Conservation (phyloP, 2,797 vertebrate species). For the Eulemur albifrons region DNA sequence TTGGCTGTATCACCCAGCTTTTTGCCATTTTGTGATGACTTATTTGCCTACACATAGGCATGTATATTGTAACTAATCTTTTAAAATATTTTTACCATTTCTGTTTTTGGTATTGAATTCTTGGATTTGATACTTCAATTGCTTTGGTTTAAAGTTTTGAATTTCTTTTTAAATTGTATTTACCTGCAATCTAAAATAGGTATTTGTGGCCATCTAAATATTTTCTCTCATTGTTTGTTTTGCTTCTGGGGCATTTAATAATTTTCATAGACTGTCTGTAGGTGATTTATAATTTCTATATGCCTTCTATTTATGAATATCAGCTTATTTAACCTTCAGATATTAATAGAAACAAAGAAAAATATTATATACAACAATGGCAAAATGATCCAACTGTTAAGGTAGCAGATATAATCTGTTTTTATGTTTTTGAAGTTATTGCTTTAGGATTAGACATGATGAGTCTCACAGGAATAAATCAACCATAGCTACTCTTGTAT, state of each 20-base stretch:
- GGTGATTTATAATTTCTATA: background rate
- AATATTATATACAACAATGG: background rate
- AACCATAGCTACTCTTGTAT: background rate
- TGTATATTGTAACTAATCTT: background rate
- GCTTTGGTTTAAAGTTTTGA: background rate
- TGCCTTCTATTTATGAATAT: background rate
- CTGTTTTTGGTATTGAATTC: background rate
- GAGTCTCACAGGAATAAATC: background rate
- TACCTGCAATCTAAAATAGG: background rate
- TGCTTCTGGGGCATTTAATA: background rate
- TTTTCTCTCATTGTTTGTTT: background rate
- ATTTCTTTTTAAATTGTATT: background rate
- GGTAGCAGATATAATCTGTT: background rate
- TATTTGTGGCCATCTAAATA: background rate
- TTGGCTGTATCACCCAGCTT: background rate
- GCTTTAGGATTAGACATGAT: background rate
- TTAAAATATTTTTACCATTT: background rate
- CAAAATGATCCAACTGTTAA: background rate
- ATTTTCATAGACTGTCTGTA: background rate
- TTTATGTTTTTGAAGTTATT: background rate
- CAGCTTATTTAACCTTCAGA: background rate
- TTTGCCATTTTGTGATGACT: background rate
- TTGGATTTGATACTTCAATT: background rate
- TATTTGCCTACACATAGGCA: background rate
- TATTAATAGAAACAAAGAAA: background rate